phyloP scores from a whole-genome alignment of 2,888 invertebrate genomes.

The Gonocerus acuteangulatus region DNA sequence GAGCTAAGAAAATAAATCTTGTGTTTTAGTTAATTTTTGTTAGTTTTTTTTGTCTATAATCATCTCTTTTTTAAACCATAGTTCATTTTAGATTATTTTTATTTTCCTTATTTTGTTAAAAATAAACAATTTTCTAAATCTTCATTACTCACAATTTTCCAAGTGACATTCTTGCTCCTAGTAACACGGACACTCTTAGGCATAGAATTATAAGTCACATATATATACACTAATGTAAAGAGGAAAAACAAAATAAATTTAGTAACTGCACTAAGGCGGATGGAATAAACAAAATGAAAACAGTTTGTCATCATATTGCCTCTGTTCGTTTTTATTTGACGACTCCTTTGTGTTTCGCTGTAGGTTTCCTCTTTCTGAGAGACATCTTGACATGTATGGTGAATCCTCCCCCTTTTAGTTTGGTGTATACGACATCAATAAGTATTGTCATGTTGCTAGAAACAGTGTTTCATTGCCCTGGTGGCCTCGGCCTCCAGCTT shows the following conservation, averaged over 20 bases:
- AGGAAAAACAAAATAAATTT: conserved; percentile 34
- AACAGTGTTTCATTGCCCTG: neutral
- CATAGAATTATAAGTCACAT: conserved; percentile 34
- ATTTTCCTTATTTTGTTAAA: too few relatives aligned
- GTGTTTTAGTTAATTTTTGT: too few relatives aligned
- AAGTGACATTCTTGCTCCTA: conserved; percentile 29
- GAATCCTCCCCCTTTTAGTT: conserved; percentile 24
- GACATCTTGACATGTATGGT: conserved; percentile 21
- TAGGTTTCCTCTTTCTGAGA: conserved; percentile 4
- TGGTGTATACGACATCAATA: conserved; percentile 19
- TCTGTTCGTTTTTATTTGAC: neutral
- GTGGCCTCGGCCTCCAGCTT: neutral
- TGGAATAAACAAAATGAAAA: neutral
- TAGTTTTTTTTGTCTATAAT: too few relatives aligned
- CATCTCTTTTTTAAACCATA: too few relatives aligned
- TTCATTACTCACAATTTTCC: conserved; percentile 28
- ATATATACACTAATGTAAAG: conserved; percentile 34
- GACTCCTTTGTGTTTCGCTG: neutral
- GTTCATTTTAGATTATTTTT: too few relatives aligned
- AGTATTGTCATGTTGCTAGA: conserved; percentile 4
- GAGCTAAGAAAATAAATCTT: too few relatives aligned
- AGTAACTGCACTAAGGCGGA: conserved; percentile 23
- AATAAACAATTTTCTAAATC: too few relatives aligned
- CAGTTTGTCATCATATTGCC: neutral
- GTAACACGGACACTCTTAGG: conserved; percentile 25